Percentiles rank a stretch among this genome's conserved stretches.
phyloP scores from a whole-genome alignment of 2,888 invertebrate genomes.

The Hirtodrosophila histrioides region DNA sequence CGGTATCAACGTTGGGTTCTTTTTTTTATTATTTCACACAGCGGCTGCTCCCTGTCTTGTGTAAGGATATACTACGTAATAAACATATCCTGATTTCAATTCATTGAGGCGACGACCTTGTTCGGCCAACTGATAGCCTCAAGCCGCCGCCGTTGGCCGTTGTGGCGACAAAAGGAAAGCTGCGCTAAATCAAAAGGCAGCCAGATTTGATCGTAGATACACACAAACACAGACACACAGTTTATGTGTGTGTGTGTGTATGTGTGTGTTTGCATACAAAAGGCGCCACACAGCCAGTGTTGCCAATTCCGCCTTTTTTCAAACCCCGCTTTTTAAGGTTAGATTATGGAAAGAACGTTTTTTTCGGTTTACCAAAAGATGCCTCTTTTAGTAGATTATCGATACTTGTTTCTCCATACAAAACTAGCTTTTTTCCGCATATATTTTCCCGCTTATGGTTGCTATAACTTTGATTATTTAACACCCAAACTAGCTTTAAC shows the following conservation, averaged over 20 bases:
- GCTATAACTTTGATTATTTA: too few relatives aligned
- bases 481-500: too few relatives aligned
- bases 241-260: slow-evolving; percentile 16
- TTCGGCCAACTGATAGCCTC: slow-evolving; percentile 52
- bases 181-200: slow-evolving; percentile 59
- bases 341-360: too few relatives aligned
- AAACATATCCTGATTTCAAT: slow-evolving; percentile 72
- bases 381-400: too few relatives aligned
- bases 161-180: slow-evolving; percentile 58
- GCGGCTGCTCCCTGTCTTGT: slow-evolving; percentile 18
- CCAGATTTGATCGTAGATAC: slow-evolving; percentile 51
- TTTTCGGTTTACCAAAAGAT: too few relatives aligned
- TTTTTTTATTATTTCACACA: background rate
- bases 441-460: too few relatives aligned
- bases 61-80: slow-evolving; percentile 43
- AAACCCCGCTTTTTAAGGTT: too few relatives aligned
- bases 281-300: slow-evolving; percentile 6
- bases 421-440: too few relatives aligned
- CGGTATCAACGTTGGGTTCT: slow-evolving; percentile 18
- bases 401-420: too few relatives aligned
- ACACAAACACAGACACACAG: slow-evolving; percentile 6
- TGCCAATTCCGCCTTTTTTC: too few relatives aligned
- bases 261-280: slow-evolving; percentile 20
- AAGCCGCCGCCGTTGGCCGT: slow-evolving; percentile 9
- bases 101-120: slow-evolving; percentile 70